Evolutionary conservation across 2,113 vertebrate genomes (phyloP).

Genomic region (Clinocottus analis): DNA sequence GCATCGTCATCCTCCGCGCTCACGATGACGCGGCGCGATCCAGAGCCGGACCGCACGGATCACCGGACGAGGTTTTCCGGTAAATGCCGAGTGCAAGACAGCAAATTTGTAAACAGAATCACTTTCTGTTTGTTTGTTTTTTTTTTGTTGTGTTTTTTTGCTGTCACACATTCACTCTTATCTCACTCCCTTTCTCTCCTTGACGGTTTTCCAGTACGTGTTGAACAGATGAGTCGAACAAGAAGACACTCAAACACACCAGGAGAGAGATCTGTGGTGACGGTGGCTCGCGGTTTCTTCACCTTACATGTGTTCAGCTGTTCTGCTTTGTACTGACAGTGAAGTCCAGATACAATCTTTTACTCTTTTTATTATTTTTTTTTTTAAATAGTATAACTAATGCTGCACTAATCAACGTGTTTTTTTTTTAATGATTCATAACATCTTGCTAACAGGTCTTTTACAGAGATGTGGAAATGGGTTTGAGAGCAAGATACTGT

Average conservation of each 20-base stretch:
- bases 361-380: neutral
- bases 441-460: conserved; percentile 37
- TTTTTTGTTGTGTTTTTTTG: conserved; percentile 30
- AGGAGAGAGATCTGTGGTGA: conserved; percentile 58
- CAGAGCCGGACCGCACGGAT: conserved; percentile 23
- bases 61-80: conserved; percentile 25
- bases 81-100: conserved; percentile 55
- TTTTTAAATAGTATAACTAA: conserved; percentile 31
- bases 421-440: conserved; percentile 28
- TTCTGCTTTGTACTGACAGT: conserved; percentile 41
- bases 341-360: conserved; percentile 46
- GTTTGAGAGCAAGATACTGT: conserved; percentile 59
- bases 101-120: conserved; percentile 31
- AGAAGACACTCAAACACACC: conserved; percentile 62
- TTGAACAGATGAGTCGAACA: conserved; percentile 53
- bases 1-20: conserved; percentile 55
- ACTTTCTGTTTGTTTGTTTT: conserved; percentile 9
- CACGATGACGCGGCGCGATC: conserved; percentile 37
- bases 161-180: conserved; percentile 49
- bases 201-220: conserved; percentile 45
- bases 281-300: conserved; percentile 40
- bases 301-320: conserved; percentile 29
- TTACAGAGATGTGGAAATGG: conserved; percentile 49
- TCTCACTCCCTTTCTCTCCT: conserved; percentile 27
- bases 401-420: conserved; percentile 13